Conservation (phyloP, 2,797 vertebrate genomes). For the Artibeus lituratus region DNA sequence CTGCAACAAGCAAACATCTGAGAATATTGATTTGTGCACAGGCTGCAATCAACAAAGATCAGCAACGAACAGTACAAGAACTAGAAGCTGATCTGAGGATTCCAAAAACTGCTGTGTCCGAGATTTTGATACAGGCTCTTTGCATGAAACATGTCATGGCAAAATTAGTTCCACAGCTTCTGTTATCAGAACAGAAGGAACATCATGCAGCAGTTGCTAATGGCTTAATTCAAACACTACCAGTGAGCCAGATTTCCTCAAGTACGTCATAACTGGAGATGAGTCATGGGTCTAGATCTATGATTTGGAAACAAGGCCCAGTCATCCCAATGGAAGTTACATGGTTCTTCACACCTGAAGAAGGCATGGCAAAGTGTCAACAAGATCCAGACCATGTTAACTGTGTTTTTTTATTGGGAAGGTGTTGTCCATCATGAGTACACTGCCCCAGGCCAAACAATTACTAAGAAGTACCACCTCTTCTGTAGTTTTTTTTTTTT, state of each 20-base stretch:
- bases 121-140: too few species aligned
- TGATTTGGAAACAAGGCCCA: not conserved
- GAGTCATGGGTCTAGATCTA: not conserved
- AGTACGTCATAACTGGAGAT: not conserved
- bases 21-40: not conserved
- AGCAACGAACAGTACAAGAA: not conserved
- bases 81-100: not conserved
- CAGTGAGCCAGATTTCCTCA: not conserved
- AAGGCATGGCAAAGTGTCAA: not conserved
- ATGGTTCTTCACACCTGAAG: not conserved
- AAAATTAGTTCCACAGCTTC: not conserved
- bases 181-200: not conserved
- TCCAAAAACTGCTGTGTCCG: too few species aligned
- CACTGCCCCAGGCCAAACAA: not conserved
- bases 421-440: not conserved
- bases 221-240: not conserved
- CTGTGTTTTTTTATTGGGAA: not conserved
- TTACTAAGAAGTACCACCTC: not conserved
- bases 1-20: not conserved
- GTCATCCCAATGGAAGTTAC: not conserved
- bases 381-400: not conserved
- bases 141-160: not conserved
- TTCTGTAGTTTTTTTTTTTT: not conserved
- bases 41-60: not conserved
- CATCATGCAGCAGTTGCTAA: not conserved